phyloP scores from a whole-genome alignment of 2,888 invertebrate species.

The Encarsia formosa region DNA sequence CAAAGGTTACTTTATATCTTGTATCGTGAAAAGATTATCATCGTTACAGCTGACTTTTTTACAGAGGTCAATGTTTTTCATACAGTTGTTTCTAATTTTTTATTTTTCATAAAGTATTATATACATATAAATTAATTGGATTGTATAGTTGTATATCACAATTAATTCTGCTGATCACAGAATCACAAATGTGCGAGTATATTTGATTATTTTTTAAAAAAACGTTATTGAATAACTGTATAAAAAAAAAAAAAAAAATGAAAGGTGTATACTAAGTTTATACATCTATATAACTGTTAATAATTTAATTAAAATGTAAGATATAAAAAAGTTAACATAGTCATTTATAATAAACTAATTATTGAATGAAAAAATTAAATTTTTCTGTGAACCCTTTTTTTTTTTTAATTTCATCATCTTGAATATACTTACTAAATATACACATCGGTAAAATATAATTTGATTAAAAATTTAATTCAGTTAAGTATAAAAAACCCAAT shows the following conservation, averaged over 20 bases:
- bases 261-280: slow-evolving; percentile 1
- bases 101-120: slow-evolving; percentile 19
- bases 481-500: no score
- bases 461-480: no score
- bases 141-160: slow-evolving; percentile 20
- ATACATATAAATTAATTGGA: no score
- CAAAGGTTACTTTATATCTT: no score
- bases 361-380: slow-evolving; percentile 1
- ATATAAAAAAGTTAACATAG: slow-evolving; percentile 1
- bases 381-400: no score
- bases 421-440: no score
- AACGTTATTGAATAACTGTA: slow-evolving; percentile 16
- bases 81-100: slow-evolving; percentile 18
- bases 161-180: slow-evolving; percentile 3
- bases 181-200: slow-evolving; percentile 11
- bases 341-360: slow-evolving; percentile 15
- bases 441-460: no score
- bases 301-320: background rate
- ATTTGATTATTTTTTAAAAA: slow-evolving; percentile 22
- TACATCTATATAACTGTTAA: slow-evolving; percentile 1
- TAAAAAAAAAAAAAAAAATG: slow-evolving; percentile 11
- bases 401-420: no score
- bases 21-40: no score
- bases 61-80: slow-evolving; percentile 5
- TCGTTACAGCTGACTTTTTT: slow-evolving; percentile 2